These are phyloP conservation scores for Lithophane ornitopus DNA, from an alignment of 2,888 invertebrate genomes.

Conservation along the genomic window DNA sequence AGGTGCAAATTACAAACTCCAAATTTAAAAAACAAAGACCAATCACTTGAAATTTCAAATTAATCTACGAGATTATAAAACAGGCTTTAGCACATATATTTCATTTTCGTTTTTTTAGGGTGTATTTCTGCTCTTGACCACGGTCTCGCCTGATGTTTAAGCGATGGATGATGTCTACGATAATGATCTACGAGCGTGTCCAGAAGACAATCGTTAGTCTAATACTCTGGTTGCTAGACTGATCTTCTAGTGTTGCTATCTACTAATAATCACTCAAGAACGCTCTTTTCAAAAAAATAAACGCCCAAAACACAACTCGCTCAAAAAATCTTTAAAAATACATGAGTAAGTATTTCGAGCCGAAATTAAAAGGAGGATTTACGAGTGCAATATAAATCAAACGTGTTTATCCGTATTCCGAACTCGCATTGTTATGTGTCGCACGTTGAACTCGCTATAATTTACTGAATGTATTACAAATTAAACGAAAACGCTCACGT, in stretches of 20 bases:
- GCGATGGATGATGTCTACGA: neutral
- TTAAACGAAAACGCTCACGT: conserved; percentile 43
- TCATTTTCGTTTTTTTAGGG: neutral
- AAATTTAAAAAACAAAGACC: too few species aligned
- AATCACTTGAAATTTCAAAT: too few species aligned
- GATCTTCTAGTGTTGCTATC: neutral
- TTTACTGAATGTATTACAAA: conserved; percentile 55
- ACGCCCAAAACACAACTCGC: too few species aligned
- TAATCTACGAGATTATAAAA: too few species aligned
- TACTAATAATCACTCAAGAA: neutral
- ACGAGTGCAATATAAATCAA: conserved; percentile 52
- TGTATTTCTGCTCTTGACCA: neutral
- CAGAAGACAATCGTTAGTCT: neutral
- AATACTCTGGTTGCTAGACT: neutral
- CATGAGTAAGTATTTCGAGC: neutral
- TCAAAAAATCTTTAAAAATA: conserved; percentile 3
- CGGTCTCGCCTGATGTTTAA: neutral
- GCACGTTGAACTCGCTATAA: conserved; percentile 43
- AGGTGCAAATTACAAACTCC: too few species aligned
- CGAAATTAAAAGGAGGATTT: conserved; percentile 44
- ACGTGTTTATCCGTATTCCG: conserved; percentile 49
- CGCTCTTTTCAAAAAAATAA: neutral
- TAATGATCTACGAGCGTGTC: neutral
- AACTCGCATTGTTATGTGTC: conserved; percentile 28
- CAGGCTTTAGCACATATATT: neutral